Percentiles rank a stretch among this genome's conserved stretches.
Conservation (phyloP, 2,888 invertebrate species). For the Tigriopus californicus region DNA sequence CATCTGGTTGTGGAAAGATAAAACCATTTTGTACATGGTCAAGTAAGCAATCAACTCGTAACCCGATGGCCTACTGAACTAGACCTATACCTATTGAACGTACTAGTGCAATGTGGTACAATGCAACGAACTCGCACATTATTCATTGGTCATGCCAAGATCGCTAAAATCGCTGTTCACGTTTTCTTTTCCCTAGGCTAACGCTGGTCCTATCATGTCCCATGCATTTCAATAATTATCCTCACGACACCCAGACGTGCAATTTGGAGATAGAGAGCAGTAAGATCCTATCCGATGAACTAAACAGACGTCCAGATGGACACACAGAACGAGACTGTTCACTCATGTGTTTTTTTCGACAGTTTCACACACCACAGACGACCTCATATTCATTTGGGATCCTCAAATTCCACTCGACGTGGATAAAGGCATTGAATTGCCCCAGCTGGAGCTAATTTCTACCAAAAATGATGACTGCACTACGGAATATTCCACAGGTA, state of each 20-base stretch:
- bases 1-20: conserved; percentile 24
- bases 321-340: too few relatives aligned
- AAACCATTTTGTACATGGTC: conserved; percentile 26
- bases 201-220: conserved; percentile 28
- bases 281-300: conserved; percentile 21
- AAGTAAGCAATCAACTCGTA: too few relatives aligned
- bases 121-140: too few relatives aligned
- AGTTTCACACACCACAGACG: conserved; percentile 30
- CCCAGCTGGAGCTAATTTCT: conserved; percentile 27
- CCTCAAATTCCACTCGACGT: conserved; percentile 24
- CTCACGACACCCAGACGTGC: conserved; percentile 28
- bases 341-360: conserved; percentile 15
- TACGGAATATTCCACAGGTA: conserved; percentile 26
- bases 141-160: too few relatives aligned
- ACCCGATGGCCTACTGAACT: too few relatives aligned
- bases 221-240: conserved; percentile 27
- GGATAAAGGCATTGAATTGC: conserved; percentile 25
- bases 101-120: too few relatives aligned
- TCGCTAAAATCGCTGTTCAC: too few relatives aligned
- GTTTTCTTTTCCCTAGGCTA: too few relatives aligned
- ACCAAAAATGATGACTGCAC: conserved; percentile 25
- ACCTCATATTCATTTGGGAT: conserved; percentile 29
- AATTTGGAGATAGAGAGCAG: conserved; percentile 27
- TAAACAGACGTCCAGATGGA: neutral
- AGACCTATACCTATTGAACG: too few relatives aligned